Base-by-base conservation (phyloP, 1,140 invertebrate genomes). In the Periplaneta americana region DNA sequence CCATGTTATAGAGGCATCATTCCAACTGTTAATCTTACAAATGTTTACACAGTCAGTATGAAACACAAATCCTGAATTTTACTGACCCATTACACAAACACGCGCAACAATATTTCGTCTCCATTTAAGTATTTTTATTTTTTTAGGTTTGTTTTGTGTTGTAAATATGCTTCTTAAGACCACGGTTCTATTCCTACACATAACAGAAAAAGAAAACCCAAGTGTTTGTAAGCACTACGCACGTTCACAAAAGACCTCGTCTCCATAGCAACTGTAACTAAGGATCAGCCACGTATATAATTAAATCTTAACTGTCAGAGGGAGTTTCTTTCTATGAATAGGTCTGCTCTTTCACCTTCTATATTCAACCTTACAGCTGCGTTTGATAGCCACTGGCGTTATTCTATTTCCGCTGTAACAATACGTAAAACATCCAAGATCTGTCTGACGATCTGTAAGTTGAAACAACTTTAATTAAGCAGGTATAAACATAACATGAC, bases 271-370 rank as follows among this genome's bases (percentile, higher is more conserved):
- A 36, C 77, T 35, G 39, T 34, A 78, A 78, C 77, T 31, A 34
- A 11, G 48, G 77, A 78, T 78, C 28, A n/a, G 34, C 35, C 34
- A 13, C 36, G 35, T 78, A 78, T 37, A 78, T 78, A 78, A 78
- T 78, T 78, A 78, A 78, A 78, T 78, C 34, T 78, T 78, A 78
- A 78, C 77, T 78, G 77, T 78, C 77, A 78, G 1, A 48, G 8
- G 77, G 11, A 28, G 48, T 66, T 28, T n/a, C 48, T 66, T 66
- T 3, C 22, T 66, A 66, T 66, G 48, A 66, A 66, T 66, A 66
- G 28, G n/a, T n/a, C n/a, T n/a, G n/a, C n/a, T n/a, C n/a, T n/a
- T n/a, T n/a, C n/a, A n/a, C n/a, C n/a, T n/a, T n/a, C n/a, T n/a
- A n/a, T n/a, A n/a, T n/a, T n/a, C n/a, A n/a, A n/a, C n/a, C n/a